These are phyloP conservation scores for Malurus splendens DNA, from an alignment of 2,797 vertebrate species.

Conservation along the genomic window DNA sequence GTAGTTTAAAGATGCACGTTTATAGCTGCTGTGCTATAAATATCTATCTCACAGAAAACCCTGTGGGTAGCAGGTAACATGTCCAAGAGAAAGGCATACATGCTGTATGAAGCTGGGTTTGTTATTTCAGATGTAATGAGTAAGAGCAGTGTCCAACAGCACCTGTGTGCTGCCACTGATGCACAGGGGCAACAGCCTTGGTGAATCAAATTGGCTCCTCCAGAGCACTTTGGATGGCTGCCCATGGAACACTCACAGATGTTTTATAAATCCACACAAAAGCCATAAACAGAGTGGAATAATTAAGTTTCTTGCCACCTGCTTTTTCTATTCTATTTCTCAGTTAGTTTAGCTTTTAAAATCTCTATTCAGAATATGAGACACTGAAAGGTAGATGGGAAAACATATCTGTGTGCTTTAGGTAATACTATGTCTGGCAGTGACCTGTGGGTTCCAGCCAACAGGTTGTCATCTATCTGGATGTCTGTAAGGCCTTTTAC, in stretches of 20 bases:
- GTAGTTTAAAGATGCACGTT: neutral
- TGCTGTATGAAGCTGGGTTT: fast-evolving
- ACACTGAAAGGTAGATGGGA: neutral
- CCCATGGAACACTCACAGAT: neutral
- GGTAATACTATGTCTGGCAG: neutral
- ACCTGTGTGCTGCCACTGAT: neutral
- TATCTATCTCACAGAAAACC: neutral
- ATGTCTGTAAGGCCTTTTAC: neutral
- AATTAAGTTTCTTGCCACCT: slow-evolving; percentile 10
- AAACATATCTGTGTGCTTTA: neutral
- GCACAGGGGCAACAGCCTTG: neutral
- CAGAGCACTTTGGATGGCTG: neutral
- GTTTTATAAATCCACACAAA: neutral
- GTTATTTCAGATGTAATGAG: neutral
- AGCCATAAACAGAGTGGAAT: neutral
- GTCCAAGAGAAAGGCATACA: neutral
- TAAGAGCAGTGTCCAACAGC: neutral
- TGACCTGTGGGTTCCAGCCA: neutral
- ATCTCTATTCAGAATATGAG: neutral
- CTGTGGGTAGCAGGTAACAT: fast-evolving
- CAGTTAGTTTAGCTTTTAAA: neutral
- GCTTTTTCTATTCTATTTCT: slow-evolving; percentile 10
- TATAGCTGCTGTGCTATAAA: neutral
- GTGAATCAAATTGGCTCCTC: neutral
- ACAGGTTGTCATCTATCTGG: neutral